Percentiles rank a stretch among this genome's conserved stretches.
Conservation (phyloP, 1,140 invertebrate genomes). For the Dreissena polymorpha region DNA sequence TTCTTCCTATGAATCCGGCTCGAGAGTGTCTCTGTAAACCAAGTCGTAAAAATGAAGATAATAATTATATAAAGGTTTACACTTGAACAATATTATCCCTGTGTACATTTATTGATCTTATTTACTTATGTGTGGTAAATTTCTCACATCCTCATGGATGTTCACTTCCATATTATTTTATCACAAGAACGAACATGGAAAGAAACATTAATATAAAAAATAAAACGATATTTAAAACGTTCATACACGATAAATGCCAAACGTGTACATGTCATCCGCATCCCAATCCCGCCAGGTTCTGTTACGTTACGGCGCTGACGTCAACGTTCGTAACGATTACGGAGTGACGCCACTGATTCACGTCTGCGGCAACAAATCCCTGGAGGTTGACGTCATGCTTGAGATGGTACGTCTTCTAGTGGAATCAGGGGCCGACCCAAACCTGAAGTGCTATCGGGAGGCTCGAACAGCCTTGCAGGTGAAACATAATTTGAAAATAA, state of each 20-base stretch:
- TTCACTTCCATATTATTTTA: too few relatives aligned
- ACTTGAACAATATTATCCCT: too few relatives aligned
- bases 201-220: not conserved
- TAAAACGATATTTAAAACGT: not conserved
- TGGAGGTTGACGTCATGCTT: not conserved
- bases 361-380: constrained; percentile 25
- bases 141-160: too few relatives aligned
- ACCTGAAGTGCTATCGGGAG: constrained; percentile 46
- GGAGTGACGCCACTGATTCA: constrained; percentile 60
- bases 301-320: constrained; percentile 51
- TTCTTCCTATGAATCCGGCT: too few relatives aligned
- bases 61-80: too few relatives aligned
- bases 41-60: too few relatives aligned
- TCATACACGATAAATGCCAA: not conserved
- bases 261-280: not conserved
- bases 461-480: constrained; percentile 59
- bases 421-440: constrained; percentile 49
- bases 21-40: too few relatives aligned
- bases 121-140: too few relatives aligned
- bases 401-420: constrained; percentile 52
- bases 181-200: too few relatives aligned
- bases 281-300: constrained; percentile 34
- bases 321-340: constrained; percentile 47
- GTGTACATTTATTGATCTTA: too few relatives aligned
- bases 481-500: not conserved